A percentile compares a stretch with the other conserved stretches of the same genome.
These are phyloP conservation scores for Orthosia cruda DNA, from an alignment of 2,888 invertebrate species.

Conservation along the genomic window DNA sequence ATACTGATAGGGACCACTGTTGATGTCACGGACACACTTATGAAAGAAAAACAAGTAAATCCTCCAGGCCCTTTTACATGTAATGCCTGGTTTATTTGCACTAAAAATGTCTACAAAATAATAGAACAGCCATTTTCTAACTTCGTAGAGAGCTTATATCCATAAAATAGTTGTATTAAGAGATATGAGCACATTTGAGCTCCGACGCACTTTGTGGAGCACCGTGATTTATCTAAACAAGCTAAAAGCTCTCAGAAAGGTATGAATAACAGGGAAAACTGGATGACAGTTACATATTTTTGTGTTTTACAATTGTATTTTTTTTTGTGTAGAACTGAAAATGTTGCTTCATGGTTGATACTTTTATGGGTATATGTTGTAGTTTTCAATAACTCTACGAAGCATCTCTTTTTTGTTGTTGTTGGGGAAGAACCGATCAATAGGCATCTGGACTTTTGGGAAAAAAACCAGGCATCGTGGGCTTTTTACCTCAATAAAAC, in stretches of 20 bases:
- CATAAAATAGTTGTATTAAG: constrained; percentile 75
- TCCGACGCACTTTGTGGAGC: constrained; percentile 72
- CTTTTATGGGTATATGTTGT: too few relatives aligned
- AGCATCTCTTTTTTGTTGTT: too few relatives aligned
- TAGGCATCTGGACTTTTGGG: too few relatives aligned
- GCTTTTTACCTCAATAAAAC: too few relatives aligned
- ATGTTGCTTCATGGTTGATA: too few relatives aligned
- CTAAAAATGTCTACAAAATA: constrained; percentile 20
- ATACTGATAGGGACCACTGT: too few relatives aligned
- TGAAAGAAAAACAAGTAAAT: constrained; percentile 35
- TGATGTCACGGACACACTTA: too few relatives aligned
- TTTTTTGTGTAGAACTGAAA: background rate
- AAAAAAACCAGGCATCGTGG: too few relatives aligned
- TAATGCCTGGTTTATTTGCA: constrained; percentile 22
- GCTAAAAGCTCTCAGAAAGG: constrained; percentile 74
- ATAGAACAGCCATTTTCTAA: constrained; percentile 41
- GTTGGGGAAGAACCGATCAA: too few relatives aligned
- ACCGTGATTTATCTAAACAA: constrained; percentile 78
- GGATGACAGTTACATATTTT: constrained; percentile 31
- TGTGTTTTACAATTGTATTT: background rate
- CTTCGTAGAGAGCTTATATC: constrained; percentile 52
- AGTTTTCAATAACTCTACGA: too few relatives aligned
- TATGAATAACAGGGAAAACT: constrained; percentile 38
- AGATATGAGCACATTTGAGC: constrained; percentile 74
- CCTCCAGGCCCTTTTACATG: constrained; percentile 10